Conservation (phyloP, 2,888 invertebrate species). For the Drosophila testacea region DNA sequence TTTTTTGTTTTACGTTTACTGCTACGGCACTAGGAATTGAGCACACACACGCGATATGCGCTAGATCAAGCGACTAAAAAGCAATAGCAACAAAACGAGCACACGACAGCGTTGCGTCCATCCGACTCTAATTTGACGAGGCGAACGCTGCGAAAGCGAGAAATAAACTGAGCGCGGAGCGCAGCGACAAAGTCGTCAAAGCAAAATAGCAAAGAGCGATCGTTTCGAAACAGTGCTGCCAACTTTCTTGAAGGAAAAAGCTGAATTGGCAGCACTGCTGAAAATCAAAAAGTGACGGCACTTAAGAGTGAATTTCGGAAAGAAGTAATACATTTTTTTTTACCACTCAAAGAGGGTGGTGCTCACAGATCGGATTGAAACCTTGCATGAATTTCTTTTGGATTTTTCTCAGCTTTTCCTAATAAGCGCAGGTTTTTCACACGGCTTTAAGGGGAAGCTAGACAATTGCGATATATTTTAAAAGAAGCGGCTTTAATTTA, state of each 20-base stretch:
- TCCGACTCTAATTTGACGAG: slow-evolving; percentile 11
- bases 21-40: slow-evolving; percentile 49
- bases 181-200: slow-evolving; percentile 39
- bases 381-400: no score
- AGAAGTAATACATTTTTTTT: no score
- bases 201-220: slow-evolving; percentile 15
- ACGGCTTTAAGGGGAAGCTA: no score
- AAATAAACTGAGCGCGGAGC: slow-evolving; percentile 47
- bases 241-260: neutral
- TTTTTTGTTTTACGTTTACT: slow-evolving; percentile 4
- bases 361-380: no score
- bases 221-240: slow-evolving; percentile 3
- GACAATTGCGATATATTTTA: no score
- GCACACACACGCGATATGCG: slow-evolving; percentile 53
- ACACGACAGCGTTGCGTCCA: slow-evolving; percentile 28
- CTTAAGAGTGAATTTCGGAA: no score
- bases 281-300: no score
- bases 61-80: slow-evolving; percentile 68
- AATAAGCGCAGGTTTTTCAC: no score
- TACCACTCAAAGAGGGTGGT: no score
- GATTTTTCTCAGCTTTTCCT: no score
- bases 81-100: slow-evolving; percentile 39
- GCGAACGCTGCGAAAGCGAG: slow-evolving; percentile 49
- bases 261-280: neutral
- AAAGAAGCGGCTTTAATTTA: no score